Percentiles rank a stretch among this genome's conserved stretches.
phyloP scores from a whole-genome alignment of 1,140 invertebrate species.

The Pseudoatta argentina region DNA sequence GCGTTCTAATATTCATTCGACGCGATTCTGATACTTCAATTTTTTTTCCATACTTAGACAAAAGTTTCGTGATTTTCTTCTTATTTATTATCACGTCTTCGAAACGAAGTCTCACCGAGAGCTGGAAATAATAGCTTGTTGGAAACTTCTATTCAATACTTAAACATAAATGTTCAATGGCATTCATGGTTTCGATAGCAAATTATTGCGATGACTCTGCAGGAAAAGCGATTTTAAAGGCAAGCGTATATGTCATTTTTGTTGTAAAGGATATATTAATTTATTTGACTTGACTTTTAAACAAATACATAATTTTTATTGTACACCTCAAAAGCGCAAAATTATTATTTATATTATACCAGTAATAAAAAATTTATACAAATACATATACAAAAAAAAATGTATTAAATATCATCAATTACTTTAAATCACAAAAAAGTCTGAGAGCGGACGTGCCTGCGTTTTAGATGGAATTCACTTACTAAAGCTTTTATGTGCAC shows the following conservation, averaged over 20 bases:
- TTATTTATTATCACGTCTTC: constrained; percentile 13
- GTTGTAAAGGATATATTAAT: background rate
- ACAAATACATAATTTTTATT: background rate
- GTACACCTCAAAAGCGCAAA: background rate
- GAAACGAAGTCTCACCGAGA: background rate
- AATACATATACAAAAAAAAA: background rate
- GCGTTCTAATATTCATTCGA: constrained; percentile 20
- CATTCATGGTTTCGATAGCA: background rate
- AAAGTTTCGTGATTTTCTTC: background rate
- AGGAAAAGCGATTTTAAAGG: background rate
- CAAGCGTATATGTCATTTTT: background rate
- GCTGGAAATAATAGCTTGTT: background rate
- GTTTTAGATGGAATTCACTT: no score
- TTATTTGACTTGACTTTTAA: background rate
- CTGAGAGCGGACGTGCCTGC: no score
- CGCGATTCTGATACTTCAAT: background rate
- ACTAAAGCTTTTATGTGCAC: no score
- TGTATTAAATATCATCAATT: background rate
- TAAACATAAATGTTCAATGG: background rate
- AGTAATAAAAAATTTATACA: background rate
- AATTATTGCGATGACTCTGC: background rate
- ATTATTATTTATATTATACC: background rate
- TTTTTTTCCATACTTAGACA: constrained; percentile 23
- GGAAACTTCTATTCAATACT: background rate
- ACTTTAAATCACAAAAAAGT: background rate